Percentiles rank a stretch among this genome's conserved stretches.
Evolutionary conservation across 2,113 vertebrate species (phyloP).

Genomic region (Plecturocebus donacophilus): DNA sequence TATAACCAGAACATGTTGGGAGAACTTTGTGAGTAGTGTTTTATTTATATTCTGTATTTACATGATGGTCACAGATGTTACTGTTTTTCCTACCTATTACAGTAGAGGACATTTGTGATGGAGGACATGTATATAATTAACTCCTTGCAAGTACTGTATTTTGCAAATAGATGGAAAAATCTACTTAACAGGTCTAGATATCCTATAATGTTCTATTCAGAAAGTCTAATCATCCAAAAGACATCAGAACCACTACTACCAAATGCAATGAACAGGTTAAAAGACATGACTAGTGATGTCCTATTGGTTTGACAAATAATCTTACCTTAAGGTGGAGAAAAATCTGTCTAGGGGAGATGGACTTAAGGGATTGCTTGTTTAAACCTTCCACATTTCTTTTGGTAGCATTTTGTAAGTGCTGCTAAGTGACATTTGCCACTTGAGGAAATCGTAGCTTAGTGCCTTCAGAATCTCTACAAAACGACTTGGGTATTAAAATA

Average conservation of each 20-base stretch:
- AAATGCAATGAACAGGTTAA: neutral
- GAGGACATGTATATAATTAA: neutral
- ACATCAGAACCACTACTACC: neutral
- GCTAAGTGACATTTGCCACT: neutral
- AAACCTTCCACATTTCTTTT: neutral
- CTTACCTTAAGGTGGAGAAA: neutral
- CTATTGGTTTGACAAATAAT: neutral
- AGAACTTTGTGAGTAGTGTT: neutral
- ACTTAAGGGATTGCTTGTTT: neutral
- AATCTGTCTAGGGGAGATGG: neutral
- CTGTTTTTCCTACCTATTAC: neutral
- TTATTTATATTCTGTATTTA: slow-evolving; percentile 36
- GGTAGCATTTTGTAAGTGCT: slow-evolving; percentile 43
- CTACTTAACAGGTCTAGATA: neutral
- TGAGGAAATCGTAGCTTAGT: neutral
- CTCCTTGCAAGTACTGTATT: neutral
- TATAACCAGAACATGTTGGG: neutral
- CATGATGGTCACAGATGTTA: neutral
- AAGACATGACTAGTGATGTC: neutral
- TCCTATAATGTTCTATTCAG: neutral
- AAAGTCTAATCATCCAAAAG: neutral
- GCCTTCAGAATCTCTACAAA: slow-evolving; percentile 1
- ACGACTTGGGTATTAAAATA: slow-evolving; percentile 18
- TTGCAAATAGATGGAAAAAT: slow-evolving; percentile 30
- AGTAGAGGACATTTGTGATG: neutral